Evolutionary conservation across 2,113 vertebrate genomes (phyloP).

Genomic region (Syngnathus scovelli): DNA sequence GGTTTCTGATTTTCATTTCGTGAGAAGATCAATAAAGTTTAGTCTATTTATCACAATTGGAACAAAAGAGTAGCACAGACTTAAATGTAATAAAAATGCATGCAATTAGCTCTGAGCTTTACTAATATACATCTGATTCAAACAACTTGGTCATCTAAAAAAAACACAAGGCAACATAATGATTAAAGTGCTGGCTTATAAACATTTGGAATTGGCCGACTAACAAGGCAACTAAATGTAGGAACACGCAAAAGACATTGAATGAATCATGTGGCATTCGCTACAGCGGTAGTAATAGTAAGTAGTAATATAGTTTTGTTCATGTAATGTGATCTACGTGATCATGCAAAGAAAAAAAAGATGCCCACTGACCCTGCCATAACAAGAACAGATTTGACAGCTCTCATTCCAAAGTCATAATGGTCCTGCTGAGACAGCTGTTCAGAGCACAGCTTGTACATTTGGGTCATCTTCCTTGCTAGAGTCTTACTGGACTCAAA

Average conservation of each 20-base stretch:
- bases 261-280: conserved; percentile 41
- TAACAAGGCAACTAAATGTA: conserved; percentile 12
- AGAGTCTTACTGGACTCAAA: conserved; percentile 82
- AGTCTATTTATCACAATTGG: background rate
- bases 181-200: conserved; percentile 25
- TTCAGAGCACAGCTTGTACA: conserved; percentile 84
- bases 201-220: conserved; percentile 20
- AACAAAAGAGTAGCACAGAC: conserved; percentile 11
- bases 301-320: background rate
- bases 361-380: conserved; percentile 76
- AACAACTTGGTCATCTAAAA: background rate
- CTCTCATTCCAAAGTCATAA: conserved; percentile 84
- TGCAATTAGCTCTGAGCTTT: conserved; percentile 5
- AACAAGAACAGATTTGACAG: conserved; percentile 83
- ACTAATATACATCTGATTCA: background rate
- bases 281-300: conserved; percentile 7
- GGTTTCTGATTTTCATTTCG: background rate
- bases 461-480: conserved; percentile 83
- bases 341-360: too few relatives aligned
- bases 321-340: background rate
- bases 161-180: conserved; percentile 1
- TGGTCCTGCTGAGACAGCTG: conserved; percentile 84
- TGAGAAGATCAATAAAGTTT: background rate
- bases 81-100: conserved; percentile 6
- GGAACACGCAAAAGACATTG: conserved; percentile 12